Conservation (phyloP, 2,797 vertebrate genomes). For the Columba guinea region DNA sequence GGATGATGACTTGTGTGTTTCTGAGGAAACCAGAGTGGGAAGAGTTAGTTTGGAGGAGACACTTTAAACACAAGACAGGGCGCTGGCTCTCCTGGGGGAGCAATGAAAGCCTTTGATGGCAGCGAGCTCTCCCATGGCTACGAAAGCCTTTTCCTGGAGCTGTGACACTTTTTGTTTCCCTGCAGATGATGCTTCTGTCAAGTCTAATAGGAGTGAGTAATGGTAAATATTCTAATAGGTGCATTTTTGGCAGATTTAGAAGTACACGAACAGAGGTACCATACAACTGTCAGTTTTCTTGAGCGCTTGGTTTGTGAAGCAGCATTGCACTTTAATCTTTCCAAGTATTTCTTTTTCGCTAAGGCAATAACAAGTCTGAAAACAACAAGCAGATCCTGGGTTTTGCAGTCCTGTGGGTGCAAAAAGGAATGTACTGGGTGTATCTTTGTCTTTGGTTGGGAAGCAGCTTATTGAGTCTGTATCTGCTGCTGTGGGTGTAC, state of each 20-base stretch:
- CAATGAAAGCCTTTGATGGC: neutral
- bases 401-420: neutral
- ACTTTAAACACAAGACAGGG: neutral
- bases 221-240: neutral
- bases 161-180: neutral
- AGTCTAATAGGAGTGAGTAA: neutral
- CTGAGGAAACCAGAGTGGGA: neutral
- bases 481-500: neutral
- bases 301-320: neutral
- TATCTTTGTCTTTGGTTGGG: neutral
- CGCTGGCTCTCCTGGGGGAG: neutral
- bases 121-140: neutral
- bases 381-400: neutral
- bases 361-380: constrained; percentile 36
- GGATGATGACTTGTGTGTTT: neutral
- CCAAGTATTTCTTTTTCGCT: neutral
- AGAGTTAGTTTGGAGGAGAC: neutral
- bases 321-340: constrained; percentile 45
- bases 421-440: neutral
- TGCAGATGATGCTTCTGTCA: neutral
- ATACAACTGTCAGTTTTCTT: neutral
- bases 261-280: neutral
- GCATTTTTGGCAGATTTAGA: neutral
- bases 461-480: neutral
- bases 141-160: neutral